Evolutionary conservation across 53 echinoderm and acorn worm species (phyloP).

Genomic region (Temnopleurus reevesii): DNA sequence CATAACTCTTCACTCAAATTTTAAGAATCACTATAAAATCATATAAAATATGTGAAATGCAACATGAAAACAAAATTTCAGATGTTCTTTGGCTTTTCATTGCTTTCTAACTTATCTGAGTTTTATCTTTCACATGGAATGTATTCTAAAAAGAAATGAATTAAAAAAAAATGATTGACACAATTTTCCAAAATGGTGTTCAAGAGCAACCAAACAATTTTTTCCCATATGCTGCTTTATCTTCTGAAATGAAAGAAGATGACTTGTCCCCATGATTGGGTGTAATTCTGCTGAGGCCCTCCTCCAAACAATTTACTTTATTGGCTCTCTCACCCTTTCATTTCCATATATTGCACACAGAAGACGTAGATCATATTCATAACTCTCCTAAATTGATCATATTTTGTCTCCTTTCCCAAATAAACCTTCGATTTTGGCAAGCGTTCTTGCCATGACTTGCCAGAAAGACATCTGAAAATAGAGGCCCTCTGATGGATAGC

Average conservation of each 20-base stretch:
- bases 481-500: not conserved
- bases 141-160: too few species aligned
- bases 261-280: not conserved
- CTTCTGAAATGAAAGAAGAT: not conserved
- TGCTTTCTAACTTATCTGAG: too few species aligned
- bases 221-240: too few species aligned
- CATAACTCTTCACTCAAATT: too few species aligned
- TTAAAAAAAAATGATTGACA: too few species aligned
- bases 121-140: too few species aligned
- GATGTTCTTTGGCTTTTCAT: too few species aligned
- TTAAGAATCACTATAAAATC: too few species aligned
- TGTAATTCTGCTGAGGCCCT: not conserved
- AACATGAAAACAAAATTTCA: too few species aligned
- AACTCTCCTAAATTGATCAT: not conserved
- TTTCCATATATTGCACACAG: not conserved
- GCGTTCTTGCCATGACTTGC: conserved; percentile 21
- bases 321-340: conserved; percentile 1
- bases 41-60: too few species aligned
- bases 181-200: too few species aligned
- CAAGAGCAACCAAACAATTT: too few species aligned
- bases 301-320: conserved; percentile 1
- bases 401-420: not conserved
- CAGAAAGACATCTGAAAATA: conserved; percentile 24
- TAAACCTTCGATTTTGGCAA: conserved; percentile 4
- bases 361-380: not conserved